phyloP scores from a whole-genome alignment of 2,797 vertebrate genomes.

The Anabas testudineus region DNA sequence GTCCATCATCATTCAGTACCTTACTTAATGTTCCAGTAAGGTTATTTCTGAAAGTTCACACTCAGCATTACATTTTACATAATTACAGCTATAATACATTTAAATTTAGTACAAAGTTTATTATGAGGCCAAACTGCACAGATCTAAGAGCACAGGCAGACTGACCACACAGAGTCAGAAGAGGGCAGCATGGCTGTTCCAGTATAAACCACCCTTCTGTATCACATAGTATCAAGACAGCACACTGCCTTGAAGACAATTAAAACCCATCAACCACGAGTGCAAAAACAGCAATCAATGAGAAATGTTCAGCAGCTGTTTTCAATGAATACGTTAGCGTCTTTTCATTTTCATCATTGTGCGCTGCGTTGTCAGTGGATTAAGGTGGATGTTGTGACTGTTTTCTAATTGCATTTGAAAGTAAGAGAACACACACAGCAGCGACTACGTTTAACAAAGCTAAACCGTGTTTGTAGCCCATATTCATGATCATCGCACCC shows the following conservation, averaged over 20 bases:
- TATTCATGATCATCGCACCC: background rate
- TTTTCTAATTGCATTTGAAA: background rate
- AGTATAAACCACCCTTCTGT: slow-evolving; percentile 16
- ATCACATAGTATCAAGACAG: background rate
- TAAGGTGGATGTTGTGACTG: background rate
- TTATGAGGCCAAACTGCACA: background rate
- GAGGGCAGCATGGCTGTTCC: slow-evolving; percentile 64
- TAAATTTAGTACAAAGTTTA: background rate
- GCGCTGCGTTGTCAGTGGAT: background rate
- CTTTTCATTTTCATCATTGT: background rate
- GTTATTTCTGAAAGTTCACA: too few species aligned
- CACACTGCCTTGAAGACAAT: background rate
- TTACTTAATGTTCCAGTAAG: too few species aligned
- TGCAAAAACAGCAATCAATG: background rate
- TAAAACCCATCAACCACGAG: background rate
- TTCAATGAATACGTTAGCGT: background rate
- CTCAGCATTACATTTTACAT: background rate
- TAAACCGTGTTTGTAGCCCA: background rate
- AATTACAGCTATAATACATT: background rate
- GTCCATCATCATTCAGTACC: too few species aligned
- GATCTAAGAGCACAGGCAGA: background rate
- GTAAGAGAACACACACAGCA: background rate
- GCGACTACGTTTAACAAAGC: background rate
- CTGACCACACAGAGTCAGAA: slow-evolving; percentile 38
- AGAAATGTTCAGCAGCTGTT: background rate